Percentiles rank a stretch among this genome's conserved stretches.
Conservation (phyloP, 1,140 invertebrate genomes). For the Nephotettix cincticeps region DNA sequence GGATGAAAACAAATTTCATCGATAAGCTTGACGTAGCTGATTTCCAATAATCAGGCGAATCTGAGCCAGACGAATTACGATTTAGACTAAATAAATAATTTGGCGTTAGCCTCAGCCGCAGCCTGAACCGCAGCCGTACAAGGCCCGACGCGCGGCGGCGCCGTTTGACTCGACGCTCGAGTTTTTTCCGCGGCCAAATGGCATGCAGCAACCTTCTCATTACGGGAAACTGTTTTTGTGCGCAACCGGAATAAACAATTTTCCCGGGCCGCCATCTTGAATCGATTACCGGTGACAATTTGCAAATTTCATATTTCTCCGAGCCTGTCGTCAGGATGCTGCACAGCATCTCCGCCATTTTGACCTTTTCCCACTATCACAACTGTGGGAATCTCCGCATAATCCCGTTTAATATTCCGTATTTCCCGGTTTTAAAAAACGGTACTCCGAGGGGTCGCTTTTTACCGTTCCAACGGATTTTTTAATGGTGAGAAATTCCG, state of each 20-base stretch:
- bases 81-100: slow-evolving; percentile 16
- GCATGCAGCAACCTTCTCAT: slow-evolving; percentile 19
- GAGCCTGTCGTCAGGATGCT: background rate
- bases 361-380: background rate
- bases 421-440: slow-evolving; percentile 9
- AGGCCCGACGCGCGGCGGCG: background rate
- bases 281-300: slow-evolving; percentile 18
- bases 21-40: no score
- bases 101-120: background rate
- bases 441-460: background rate
- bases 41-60: no score
- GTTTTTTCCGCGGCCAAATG: slow-evolving; percentile 14
- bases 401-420: slow-evolving; percentile 17
- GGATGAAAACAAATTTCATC: no score
- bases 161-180: background rate
- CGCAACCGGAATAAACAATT: slow-evolving; percentile 19
- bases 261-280: slow-evolving; percentile 20
- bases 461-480: slow-evolving; percentile 28
- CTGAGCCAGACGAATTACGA: background rate
- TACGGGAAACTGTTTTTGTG: slow-evolving; percentile 18
- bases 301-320: slow-evolving; percentile 23
- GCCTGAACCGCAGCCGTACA: background rate
- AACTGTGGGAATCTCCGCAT: slow-evolving; percentile 18
- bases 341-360: no score
- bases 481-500: slow-evolving; percentile 26